Evolutionary conservation across 1,140 invertebrate genomes (phyloP).

Genomic region (Pseudachorutes palmiensis): DNA sequence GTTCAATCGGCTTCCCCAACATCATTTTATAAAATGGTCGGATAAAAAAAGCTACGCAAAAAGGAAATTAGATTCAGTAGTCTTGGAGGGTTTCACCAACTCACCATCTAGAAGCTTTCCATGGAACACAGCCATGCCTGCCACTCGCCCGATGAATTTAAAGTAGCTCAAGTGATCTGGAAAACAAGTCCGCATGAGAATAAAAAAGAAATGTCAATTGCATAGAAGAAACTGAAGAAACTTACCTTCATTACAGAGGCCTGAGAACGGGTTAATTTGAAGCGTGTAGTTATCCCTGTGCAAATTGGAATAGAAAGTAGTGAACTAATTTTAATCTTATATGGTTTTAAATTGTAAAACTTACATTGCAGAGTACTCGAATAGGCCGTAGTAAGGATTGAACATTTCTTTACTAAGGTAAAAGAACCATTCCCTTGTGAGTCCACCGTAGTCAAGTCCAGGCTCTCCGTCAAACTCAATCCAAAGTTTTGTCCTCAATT

Average conservation of each 20-base stretch:
- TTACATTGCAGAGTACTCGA: conserved; percentile 97
- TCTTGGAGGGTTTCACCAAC: neutral
- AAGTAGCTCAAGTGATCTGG: conserved; percentile 91
- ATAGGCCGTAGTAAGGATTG: conserved; percentile 97
- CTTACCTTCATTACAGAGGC: conserved; percentile 75
- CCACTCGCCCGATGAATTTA: conserved; percentile 95
- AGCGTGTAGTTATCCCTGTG: conserved; percentile 98
- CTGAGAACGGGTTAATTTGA: conserved; percentile 96
- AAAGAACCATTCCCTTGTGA: conserved; percentile 97
- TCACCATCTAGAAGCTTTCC: conserved; percentile 51
- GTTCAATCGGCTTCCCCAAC: conserved; percentile 83
- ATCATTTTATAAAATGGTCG: conserved; percentile 99
- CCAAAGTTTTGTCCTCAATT: conserved; percentile 95
- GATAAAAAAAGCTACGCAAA: conserved; percentile 86
- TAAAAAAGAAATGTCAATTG: neutral
- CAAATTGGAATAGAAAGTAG: too few relatives aligned
- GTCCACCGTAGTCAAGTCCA: conserved; percentile 93
- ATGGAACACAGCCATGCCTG: conserved; percentile 98
- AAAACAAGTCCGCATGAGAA: neutral
- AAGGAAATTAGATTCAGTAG: neutral
- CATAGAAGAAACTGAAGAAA: neutral
- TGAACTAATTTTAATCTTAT: too few relatives aligned
- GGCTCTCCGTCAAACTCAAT: conserved; percentile 97
- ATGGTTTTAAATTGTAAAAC: too few relatives aligned
- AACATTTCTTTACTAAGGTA: conserved; percentile 98